A percentile compares a stretch with the other conserved stretches of the same genome.
These are phyloP conservation scores for Urocyon cinereoargenteus DNA, from an alignment of 2,797 vertebrate genomes.

Conservation along the genomic window DNA sequence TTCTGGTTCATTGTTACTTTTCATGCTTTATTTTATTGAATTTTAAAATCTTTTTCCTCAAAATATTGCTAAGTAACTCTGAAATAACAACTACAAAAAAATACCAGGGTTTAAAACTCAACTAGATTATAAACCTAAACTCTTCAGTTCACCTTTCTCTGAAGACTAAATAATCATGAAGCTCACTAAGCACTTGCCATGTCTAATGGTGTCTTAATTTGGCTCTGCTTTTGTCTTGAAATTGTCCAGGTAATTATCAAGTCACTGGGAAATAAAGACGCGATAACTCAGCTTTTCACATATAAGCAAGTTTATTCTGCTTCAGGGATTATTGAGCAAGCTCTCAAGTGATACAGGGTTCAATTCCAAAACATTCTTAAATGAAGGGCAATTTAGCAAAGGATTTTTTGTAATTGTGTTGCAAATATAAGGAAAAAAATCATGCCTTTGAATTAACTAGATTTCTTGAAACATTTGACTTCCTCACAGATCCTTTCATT, in stretches of 20 bases:
- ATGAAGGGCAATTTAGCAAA: slow-evolving; percentile 29
- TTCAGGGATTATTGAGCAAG: neutral
- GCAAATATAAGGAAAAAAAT: neutral
- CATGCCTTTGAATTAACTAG: neutral
- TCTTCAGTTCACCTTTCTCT: neutral
- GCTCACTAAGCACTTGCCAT: neutral
- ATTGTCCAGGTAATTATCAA: slow-evolving; percentile 13
- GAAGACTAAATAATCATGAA: neutral
- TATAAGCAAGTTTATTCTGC: neutral
- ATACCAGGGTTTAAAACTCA: neutral
- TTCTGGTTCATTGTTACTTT: neutral
- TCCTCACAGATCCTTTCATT: neutral
- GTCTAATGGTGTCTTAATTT: neutral
- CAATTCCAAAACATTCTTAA: slow-evolving; percentile 47
- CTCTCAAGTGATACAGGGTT: neutral
- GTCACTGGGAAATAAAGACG: neutral
- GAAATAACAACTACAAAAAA: neutral
- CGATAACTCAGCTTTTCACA: neutral
- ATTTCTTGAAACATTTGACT: neutral
- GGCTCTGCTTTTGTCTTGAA: neutral
- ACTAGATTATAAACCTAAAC: neutral
- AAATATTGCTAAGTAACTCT: neutral
- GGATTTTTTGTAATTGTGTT: neutral
- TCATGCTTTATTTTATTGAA: neutral
- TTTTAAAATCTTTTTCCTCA: neutral